Evolutionary conservation across 2,113 vertebrate genomes (phyloP).

Genomic region (Lates calcarifer): DNA sequence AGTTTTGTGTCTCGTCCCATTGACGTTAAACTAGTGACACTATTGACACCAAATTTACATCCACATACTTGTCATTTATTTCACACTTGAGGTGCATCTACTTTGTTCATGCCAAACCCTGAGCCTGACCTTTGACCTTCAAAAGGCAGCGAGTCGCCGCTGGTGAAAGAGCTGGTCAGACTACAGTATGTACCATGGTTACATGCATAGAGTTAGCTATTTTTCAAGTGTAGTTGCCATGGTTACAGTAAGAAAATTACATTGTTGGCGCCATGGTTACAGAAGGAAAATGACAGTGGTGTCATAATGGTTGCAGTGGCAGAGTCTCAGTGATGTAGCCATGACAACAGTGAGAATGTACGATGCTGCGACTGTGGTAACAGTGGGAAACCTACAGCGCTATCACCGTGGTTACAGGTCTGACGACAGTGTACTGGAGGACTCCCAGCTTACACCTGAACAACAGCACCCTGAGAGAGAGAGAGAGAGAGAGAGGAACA

Average conservation of each 20-base stretch:
- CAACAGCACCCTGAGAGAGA: slow-evolving; percentile 89
- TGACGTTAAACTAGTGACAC: too few relatives aligned
- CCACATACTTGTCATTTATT: background rate
- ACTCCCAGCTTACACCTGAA: slow-evolving; percentile 97
- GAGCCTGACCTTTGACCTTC: background rate
- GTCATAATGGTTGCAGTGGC: background rate
- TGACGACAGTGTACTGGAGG: slow-evolving; percentile 95
- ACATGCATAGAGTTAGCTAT: background rate
- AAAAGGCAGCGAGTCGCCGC: background rate
- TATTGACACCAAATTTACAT: background rate
- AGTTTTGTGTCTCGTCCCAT: too few relatives aligned
- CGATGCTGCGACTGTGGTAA: background rate
- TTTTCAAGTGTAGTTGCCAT: too few relatives aligned
- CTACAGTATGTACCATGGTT: too few relatives aligned
- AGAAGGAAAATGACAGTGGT: background rate
- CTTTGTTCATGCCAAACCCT: background rate
- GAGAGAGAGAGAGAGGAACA: slow-evolving; percentile 39
- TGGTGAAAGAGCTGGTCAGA: too few relatives aligned
- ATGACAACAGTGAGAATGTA: background rate
- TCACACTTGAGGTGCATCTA: too few relatives aligned
- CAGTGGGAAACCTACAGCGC: slow-evolving; percentile 88
- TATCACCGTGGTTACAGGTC: slow-evolving; percentile 94
- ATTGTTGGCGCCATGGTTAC: background rate
- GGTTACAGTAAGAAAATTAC: background rate
- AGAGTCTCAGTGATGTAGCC: background rate